Conservation (phyloP, 2,113 vertebrate species). For the Galbula dea region DNA sequence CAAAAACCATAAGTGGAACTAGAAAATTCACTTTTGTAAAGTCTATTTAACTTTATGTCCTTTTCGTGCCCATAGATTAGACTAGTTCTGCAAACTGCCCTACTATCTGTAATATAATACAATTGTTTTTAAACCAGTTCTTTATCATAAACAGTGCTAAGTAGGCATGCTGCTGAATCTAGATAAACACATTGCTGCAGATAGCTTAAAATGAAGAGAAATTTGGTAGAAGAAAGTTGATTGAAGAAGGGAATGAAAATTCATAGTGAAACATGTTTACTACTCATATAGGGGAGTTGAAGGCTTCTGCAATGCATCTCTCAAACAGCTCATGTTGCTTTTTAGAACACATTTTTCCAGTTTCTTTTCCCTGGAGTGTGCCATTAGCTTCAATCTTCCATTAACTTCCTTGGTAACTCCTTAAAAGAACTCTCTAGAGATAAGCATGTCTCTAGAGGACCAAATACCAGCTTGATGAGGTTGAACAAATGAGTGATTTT, state of each 20-base stretch:
- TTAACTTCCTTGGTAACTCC: conserved; percentile 51
- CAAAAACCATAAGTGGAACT: not conserved
- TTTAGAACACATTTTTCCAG: not conserved
- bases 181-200: not conserved
- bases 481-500: conserved; percentile 50
- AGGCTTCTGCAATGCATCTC: not conserved
- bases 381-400: conserved; percentile 29
- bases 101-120: not conserved
- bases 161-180: not conserved
- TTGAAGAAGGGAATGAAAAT: not conserved
- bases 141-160: not conserved
- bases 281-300: not conserved
- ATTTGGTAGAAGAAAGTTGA: not conserved
- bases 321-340: not conserved
- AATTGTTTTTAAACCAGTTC: not conserved
- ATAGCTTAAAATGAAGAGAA: not conserved
- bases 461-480: conserved; percentile 17
- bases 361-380: conserved; percentile 47
- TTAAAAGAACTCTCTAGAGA: conserved; percentile 48
- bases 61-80: not conserved
- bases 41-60: not conserved
- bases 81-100: not conserved
- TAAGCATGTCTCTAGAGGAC: not conserved
- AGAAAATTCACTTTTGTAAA: not conserved
- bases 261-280: not conserved